A percentile compares a stretch with the other conserved stretches of the same genome.
These are phyloP conservation scores for Baryphthengus martii DNA, from an alignment of 2,113 vertebrate species.

Conservation along the genomic window DNA sequence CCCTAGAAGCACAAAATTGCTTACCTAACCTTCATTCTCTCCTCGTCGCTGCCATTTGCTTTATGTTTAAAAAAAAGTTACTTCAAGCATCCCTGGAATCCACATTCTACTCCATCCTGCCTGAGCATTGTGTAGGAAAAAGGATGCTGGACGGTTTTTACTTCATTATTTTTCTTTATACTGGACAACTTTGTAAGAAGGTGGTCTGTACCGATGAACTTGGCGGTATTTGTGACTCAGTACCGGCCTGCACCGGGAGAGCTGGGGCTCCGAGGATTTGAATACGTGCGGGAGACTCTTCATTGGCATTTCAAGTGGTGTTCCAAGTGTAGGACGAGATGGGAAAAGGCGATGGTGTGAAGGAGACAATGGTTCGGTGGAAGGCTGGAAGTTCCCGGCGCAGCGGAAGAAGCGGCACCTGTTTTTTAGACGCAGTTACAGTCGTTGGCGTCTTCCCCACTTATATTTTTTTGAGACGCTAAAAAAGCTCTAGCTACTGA, in stretches of 20 bases:
- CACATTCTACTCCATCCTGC: accelerated
- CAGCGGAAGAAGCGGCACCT: neutral
- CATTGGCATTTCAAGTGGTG: accelerated
- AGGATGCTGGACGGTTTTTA: neutral
- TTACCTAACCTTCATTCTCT: neutral
- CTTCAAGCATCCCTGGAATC: neutral
- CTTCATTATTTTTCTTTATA: neutral
- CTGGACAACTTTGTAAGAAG: accelerated
- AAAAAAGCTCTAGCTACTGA: neutral
- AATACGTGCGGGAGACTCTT: neutral
- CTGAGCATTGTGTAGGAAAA: neutral
- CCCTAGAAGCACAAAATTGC: neutral
- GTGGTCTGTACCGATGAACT: neutral
- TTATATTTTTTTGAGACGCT: neutral
- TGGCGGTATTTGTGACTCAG: accelerated
- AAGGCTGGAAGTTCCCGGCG: neutral
- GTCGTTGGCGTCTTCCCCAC: neutral
- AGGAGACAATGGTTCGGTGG: neutral
- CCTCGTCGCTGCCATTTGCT: neutral
- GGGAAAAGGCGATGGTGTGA: neutral
- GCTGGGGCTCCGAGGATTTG: no score
- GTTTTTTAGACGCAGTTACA: neutral
- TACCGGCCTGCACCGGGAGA: accelerated
- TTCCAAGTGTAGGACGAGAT: accelerated
- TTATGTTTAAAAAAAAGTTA: neutral